A percentile compares a stretch with the other conserved stretches of the same genome.
phyloP scores from a whole-genome alignment of 1,140 invertebrate genomes.

The Plectrocnemia conspersa region DNA sequence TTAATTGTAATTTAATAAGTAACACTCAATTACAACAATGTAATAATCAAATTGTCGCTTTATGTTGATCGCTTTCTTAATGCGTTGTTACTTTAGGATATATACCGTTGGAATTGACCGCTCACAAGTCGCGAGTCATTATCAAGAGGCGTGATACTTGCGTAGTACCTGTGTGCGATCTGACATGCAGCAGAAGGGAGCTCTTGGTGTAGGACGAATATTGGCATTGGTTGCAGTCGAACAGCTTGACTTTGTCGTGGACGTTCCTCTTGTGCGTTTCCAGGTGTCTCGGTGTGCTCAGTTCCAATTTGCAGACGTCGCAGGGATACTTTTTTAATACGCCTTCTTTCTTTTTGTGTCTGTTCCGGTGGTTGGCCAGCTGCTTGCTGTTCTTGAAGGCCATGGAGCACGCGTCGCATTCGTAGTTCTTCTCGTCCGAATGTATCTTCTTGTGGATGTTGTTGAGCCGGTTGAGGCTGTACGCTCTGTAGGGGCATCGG shows the following conservation, averaged over 20 bases:
- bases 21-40: no score
- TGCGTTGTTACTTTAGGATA: no score
- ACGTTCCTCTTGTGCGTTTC: constrained; percentile 59
- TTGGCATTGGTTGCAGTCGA: constrained; percentile 68
- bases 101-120: no score
- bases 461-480: constrained; percentile 57
- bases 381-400: constrained; percentile 73
- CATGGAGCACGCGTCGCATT: constrained; percentile 66
- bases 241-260: constrained; percentile 64
- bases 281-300: constrained; percentile 57
- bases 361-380: constrained; percentile 59
- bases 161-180: constrained; percentile 66
- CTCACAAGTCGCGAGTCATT: no score
- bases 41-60: no score
- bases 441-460: constrained; percentile 69
- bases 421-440: constrained; percentile 56
- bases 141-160: no score
- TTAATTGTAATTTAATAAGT: no score
- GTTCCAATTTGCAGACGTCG: constrained; percentile 57
- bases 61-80: no score
- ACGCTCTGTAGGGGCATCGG: constrained; percentile 61
- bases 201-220: constrained; percentile 59
- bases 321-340: constrained; percentile 44
- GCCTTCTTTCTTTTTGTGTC: constrained; percentile 52
- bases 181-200: constrained; percentile 65